Evolutionary conservation across 1,140 invertebrate species (phyloP), one percentile per base, ranked within the genome.

Genomic region (Drosophila repleta): DNA sequence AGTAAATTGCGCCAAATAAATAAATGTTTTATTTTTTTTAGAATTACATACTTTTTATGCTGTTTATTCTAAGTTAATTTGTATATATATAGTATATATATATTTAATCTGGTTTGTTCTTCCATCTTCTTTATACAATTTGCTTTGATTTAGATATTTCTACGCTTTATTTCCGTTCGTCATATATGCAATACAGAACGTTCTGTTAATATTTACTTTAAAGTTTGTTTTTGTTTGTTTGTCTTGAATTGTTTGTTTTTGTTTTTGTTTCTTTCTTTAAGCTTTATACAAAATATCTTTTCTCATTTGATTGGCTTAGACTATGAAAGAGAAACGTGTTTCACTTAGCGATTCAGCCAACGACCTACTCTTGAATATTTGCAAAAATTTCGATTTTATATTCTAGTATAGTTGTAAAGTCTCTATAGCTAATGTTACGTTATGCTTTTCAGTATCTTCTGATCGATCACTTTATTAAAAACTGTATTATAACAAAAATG

Each of bases 61-160:
- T 24, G 45, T 55, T 43, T 67, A 73, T 55, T 32, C 65, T 68
- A 68, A 41, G 20, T 49, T 73, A 62, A 68, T 18, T 68, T 67
- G 52, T 37, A 43, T 71, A 32, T 41, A 5, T n/a, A n/a, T n/a
- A n/a, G n/a, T n/a, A n/a, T n/a, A 46, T 37, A 43, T 71, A 46
- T 46, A 11, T 11, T 62, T 61, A 39, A 8, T 62, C 39, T 63
- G 15, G 11, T 37, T 71, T 45, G 37, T 61, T 63, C 32, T 37
- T 56, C 70, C 71, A 18, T 62, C n/a, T n/a, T 56, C 58, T 75
- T 84, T 85, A 87, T 74, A 87, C 65, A 84, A 84, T 69, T 87
- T 79, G 74, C 83, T 87, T 87, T 88, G 83, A 87, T 87, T 87
- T 87, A 87, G 82, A 87, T 87, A 87, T 88, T 87, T 69, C 82